These are phyloP conservation scores for Tragelaphus imberbis DNA, from an alignment of 2,113 vertebrate genomes.

Conservation along the genomic window DNA sequence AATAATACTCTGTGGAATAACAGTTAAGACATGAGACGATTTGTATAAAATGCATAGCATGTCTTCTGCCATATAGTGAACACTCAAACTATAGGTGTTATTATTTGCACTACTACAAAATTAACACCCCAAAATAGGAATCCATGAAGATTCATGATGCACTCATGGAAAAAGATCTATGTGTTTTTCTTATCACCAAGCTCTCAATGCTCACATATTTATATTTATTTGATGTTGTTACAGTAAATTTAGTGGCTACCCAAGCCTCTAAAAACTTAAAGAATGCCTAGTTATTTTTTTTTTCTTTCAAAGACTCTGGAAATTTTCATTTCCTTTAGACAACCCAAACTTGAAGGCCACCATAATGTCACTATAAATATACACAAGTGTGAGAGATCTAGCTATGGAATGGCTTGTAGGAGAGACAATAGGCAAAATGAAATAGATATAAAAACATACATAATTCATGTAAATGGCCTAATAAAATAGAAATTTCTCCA, in stretches of 20 bases:
- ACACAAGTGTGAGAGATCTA: neutral
- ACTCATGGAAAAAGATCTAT: neutral
- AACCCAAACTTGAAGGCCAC: neutral
- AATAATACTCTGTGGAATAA: neutral
- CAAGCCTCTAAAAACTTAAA: neutral
- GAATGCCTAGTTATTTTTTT: neutral
- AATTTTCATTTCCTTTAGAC: neutral
- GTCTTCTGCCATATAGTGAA: neutral
- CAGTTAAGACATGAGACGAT: neutral
- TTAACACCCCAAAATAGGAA: neutral
- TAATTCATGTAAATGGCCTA: neutral
- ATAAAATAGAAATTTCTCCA: neutral
- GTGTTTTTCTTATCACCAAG: neutral
- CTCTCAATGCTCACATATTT: neutral
- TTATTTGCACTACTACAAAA: neutral
- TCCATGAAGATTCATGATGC: neutral
- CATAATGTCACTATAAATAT: neutral
- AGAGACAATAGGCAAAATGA: neutral
- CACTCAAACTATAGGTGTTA: neutral
- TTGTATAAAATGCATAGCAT: neutral
- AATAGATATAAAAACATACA: neutral
- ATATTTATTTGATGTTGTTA: neutral
- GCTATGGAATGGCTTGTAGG: neutral
- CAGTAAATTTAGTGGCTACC: neutral
- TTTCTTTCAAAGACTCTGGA: neutral